Evolutionary conservation across 2,888 invertebrate species (phyloP), one percentile per base, ranked within the genome.

Genomic region (Cremastinae sp.): DNA sequence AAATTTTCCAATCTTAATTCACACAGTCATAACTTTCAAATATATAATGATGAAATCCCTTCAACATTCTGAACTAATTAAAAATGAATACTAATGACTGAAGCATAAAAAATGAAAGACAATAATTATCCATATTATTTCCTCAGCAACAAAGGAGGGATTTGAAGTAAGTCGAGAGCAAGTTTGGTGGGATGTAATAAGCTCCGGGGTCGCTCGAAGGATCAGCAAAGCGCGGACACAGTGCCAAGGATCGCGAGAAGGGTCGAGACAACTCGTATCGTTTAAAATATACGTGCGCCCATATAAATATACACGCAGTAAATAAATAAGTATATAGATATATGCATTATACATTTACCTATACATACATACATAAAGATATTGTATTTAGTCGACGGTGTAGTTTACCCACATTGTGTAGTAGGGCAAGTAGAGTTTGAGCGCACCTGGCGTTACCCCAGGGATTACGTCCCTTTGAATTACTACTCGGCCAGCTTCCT

Each of bases 381-480:
- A 28, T 28, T 5, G 28, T 28, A 28, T 28, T 28, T 28, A 28
- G 28, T 28, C 2, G 28, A 28, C 28, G 41, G 49, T 56, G 51
- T 35, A 35, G 62, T 39, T 65, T 74, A 62, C 49, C 41, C 55
- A 68, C 61, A 74, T 62, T 68, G 55, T 64, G 39, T 45, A 61
- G 35, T 61, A 16, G 55, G 16, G 20, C 14, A 14, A 61, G 28
- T 47, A 22, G 59, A 61, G 75, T 45, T 66, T 18, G 55, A 74
- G 78, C 77, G 75, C 82, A 81, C 82, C 82, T 82, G 82, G 82
- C 79, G 78, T 79, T 82, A 82, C 82, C 80, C 80, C 75, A 72
- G 81, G 79, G 83, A 83, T 83, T 83, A 81, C 79, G 79, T 79
- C 80, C 79, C 64, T 70, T 71, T 75, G 77, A 74, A 75, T 81